Evolutionary conservation across 2,888 invertebrate genomes (phyloP).

Genomic region (Gymnosoma rotundatum): DNA sequence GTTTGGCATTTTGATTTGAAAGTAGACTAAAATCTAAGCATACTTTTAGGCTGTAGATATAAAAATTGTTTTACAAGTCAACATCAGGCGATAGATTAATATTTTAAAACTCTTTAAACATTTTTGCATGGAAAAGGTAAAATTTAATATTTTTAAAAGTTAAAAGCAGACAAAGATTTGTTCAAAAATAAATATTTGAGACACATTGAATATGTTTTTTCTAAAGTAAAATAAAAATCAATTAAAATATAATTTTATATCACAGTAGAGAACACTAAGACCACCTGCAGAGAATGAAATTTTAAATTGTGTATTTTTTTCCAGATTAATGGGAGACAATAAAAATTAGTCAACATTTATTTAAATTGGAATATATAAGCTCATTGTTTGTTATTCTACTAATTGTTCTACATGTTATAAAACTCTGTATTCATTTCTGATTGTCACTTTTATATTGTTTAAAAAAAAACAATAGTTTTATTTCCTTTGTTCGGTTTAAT

Average conservation of each 20-base stretch:
- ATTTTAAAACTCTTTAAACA: no score
- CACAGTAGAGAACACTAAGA: not conserved
- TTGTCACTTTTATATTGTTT: slow-evolving; percentile 27
- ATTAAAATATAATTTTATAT: not conserved
- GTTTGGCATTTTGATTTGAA: no score
- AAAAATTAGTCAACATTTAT: not conserved
- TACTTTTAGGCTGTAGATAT: no score
- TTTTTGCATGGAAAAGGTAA: no score
- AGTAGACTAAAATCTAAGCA: no score
- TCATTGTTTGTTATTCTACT: not conserved
- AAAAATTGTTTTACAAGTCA: no score
- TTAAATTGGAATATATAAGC: not conserved
- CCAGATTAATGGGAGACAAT: no score
- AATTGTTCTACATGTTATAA: not conserved
- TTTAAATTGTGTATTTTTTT: not conserved
- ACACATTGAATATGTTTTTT: no score
- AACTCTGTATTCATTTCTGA: not conserved
- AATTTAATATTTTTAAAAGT: no score
- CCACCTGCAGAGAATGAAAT: not conserved
- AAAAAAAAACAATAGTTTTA: slow-evolving; percentile 15
- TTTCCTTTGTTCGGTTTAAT: slow-evolving; percentile 14
- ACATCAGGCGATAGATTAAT: no score
- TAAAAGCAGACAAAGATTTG: no score
- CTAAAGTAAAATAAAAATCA: not conserved
- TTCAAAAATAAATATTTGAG: no score